Conservation (phyloP, 2,113 vertebrate species). For the Tragelaphus scriptus region DNA sequence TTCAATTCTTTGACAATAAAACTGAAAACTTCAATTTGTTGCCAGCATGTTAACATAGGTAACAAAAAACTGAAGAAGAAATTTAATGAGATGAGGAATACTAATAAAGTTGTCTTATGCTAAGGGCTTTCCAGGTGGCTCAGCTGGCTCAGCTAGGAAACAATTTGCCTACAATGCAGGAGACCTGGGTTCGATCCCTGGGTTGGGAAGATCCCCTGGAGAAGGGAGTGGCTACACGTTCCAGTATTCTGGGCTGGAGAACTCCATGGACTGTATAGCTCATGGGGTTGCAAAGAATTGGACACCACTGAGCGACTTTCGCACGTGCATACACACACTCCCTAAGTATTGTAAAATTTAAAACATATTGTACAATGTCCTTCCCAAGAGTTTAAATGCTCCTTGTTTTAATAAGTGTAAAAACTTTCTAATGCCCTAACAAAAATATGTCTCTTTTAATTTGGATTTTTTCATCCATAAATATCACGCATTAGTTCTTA, state of each 20-base stretch:
- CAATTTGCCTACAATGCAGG: background rate
- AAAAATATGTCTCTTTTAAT: background rate
- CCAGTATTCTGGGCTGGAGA: background rate
- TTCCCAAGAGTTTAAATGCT: background rate
- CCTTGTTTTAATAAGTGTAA: background rate
- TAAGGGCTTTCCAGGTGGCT: background rate
- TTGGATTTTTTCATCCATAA: background rate
- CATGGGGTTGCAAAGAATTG: background rate
- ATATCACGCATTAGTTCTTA: background rate
- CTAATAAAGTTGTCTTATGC: background rate
- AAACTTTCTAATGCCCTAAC: background rate
- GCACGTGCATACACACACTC: fast-evolving
- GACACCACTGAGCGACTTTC: background rate
- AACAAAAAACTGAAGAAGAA: slow-evolving; percentile 52
- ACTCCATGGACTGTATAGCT: background rate
- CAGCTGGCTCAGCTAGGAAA: background rate
- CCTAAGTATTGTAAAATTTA: background rate
- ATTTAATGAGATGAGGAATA: slow-evolving; percentile 32
- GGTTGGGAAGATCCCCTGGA: background rate
- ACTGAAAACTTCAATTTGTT: slow-evolving; percentile 17
- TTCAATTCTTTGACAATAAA: slow-evolving; percentile 23
- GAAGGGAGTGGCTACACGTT: background rate
- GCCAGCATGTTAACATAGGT: slow-evolving; percentile 44
- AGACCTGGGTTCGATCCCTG: background rate
- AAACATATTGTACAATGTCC: background rate